Evolutionary conservation across 1,140 invertebrate species (phyloP).

Genomic region (Probaryconus sp.): DNA sequence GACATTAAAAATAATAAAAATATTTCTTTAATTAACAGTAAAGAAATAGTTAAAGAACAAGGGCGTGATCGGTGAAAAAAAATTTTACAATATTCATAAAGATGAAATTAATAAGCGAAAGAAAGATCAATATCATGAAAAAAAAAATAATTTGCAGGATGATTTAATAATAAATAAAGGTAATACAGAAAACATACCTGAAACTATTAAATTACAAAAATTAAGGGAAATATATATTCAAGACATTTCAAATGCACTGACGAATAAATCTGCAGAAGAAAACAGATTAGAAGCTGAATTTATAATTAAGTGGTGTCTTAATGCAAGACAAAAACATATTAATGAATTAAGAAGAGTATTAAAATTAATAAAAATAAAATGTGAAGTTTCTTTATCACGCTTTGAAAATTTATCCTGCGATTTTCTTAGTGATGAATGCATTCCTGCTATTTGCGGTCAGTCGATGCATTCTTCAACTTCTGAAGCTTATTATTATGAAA

Average conservation of each 20-base stretch:
- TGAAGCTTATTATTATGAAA: too few relatives aligned
- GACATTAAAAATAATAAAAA: too few relatives aligned
- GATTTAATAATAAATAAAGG: background rate
- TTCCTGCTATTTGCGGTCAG: background rate
- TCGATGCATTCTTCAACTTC: too few relatives aligned
- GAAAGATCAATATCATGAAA: too few relatives aligned
- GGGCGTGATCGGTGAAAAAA: too few relatives aligned
- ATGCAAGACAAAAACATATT: conserved; percentile 3
- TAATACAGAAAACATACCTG: conserved; percentile 1
- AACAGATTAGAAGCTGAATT: conserved; percentile 4
- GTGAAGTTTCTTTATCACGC: conserved; percentile 3
- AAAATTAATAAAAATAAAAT: conserved; percentile 19
- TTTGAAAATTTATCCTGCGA: background rate
- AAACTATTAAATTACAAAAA: conserved; percentile 6
- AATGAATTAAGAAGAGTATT: conserved; percentile 12
- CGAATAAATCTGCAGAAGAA: background rate
- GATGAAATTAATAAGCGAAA: too few relatives aligned
- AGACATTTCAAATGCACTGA: background rate
- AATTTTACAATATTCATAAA: too few relatives aligned
- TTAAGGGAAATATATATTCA: conserved; percentile 2
- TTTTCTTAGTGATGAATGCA: background rate
- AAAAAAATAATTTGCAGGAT: too few relatives aligned
- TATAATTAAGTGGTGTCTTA: conserved; percentile 11
- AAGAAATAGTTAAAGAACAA: too few relatives aligned
- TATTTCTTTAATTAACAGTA: too few relatives aligned